These are phyloP conservation scores for Helostoma temminkii DNA, from an alignment of 2,797 vertebrate species.

Conservation along the genomic window DNA sequence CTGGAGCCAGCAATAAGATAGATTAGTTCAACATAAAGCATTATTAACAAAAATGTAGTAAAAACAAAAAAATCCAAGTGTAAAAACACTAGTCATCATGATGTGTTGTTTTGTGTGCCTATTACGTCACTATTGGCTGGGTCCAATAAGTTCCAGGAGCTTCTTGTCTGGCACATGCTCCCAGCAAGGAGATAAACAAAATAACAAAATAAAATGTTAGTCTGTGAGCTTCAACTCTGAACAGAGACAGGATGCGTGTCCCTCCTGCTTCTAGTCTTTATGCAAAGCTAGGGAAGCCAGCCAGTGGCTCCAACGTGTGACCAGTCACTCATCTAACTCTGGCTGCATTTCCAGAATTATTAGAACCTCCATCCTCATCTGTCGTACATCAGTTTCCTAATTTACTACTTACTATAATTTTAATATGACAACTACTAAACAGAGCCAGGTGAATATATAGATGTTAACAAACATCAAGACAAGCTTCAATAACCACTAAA, in stretches of 20 bases:
- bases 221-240: not conserved
- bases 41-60: no score
- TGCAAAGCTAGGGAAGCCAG: not conserved
- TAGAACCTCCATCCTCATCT: not conserved
- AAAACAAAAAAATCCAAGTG: not conserved
- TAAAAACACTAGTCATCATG: not conserved
- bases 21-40: not conserved
- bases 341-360: not conserved
- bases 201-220: not conserved
- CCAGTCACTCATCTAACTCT: not conserved
- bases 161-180: conserved; percentile 2
- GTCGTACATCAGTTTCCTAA: not conserved
- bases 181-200: not conserved
- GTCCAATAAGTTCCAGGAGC: not conserved
- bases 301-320: not conserved
- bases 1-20: not conserved
- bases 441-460: no score
- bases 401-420: no score
- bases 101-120: not conserved
- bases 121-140: not conserved
- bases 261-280: not conserved
- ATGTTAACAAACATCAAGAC: conserved; percentile 14
- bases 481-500: conserved; percentile 24
- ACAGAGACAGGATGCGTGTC: not conserved
- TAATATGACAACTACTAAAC: no score